Base-by-base conservation (phyloP, 2,888 invertebrate species). In the Lasius fuliginosus region DNA sequence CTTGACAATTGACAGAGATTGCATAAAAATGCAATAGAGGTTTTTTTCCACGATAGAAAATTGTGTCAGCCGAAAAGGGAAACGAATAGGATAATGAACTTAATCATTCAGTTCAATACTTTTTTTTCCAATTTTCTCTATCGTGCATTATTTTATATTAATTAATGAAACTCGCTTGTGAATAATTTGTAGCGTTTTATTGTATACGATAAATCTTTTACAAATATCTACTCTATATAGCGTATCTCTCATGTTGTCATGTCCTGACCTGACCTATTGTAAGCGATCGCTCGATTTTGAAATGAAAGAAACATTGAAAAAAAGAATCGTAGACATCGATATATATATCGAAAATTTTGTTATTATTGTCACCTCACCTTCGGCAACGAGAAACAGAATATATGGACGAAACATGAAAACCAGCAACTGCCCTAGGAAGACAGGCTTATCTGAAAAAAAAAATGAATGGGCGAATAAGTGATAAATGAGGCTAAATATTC, bases 371-470 rank as follows among this genome's bases (percentile, higher is more conserved):
- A 91, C 93, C 93, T 94, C 75, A 91, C 92, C 92, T 90, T 86
- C 87, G 90, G 86, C 87, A 85, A 53, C 81, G 87, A 90, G 88
- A 86, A 49, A 56, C 62, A 82, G 85, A 83, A 67, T 74, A 81
- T 71, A 56, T 65, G 82, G 85, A 84, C 83, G 88, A 85, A 73
- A 89, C 71, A 86, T 83, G 84, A 90, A 90, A 93, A 92, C 92
- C 92, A 93, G 92, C 92, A 92, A 92, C 93, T 93, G 93, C 93
- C 92, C 84, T 92, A 93, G 90, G 90, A 92, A 92, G 91, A 82
- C 88, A 90, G 88, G 42, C 33, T 71, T 71, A 60, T 36, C 36
- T 5, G 15, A 73, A 56, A 89, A 86, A 86, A 87, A 1, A 36
- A 90, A 89, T 87, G 87, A 88, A 90, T 87, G 87, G 89, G 82